phyloP scores from a whole-genome alignment of 2,888 invertebrate genomes.

The Leptopterna dolabrata region DNA sequence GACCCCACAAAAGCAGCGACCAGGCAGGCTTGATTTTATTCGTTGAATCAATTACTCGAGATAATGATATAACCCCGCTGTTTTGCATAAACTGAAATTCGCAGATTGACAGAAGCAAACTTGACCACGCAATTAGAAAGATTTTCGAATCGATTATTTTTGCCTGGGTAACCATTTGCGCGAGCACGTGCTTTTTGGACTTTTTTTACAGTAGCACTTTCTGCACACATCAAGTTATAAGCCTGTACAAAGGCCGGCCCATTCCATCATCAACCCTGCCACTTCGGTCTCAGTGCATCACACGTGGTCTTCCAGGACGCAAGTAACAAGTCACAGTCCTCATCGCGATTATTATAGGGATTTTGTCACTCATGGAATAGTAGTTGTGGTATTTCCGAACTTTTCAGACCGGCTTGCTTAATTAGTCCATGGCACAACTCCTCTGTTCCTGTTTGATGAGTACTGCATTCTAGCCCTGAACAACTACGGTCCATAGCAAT shows the following conservation, averaged over 20 bases:
- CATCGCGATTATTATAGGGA: background rate
- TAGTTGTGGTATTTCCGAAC: background rate
- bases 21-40: background rate
- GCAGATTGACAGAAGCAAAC: background rate
- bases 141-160: background rate
- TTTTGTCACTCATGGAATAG: background rate
- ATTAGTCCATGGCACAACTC: too few relatives aligned
- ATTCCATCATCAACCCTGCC: too few relatives aligned
- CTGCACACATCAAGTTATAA: too few relatives aligned
- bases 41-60: background rate
- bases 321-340: background rate
- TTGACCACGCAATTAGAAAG: background rate
- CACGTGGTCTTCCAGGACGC: background rate
- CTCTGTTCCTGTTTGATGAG: background rate
- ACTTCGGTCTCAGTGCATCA: background rate
- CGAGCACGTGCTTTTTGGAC: background rate
- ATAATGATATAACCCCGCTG: background rate
- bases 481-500: too few relatives aligned
- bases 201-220: background rate
- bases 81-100: background rate
- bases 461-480: too few relatives aligned
- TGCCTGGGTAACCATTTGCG: conserved; percentile 1
- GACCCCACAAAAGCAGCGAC: background rate
- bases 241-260: background rate
- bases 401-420: background rate